A percentile compares a stretch with the other conserved stretches of the same genome.
phyloP scores from a whole-genome alignment of 2,797 vertebrate species.

The Syncerus caffer region DNA sequence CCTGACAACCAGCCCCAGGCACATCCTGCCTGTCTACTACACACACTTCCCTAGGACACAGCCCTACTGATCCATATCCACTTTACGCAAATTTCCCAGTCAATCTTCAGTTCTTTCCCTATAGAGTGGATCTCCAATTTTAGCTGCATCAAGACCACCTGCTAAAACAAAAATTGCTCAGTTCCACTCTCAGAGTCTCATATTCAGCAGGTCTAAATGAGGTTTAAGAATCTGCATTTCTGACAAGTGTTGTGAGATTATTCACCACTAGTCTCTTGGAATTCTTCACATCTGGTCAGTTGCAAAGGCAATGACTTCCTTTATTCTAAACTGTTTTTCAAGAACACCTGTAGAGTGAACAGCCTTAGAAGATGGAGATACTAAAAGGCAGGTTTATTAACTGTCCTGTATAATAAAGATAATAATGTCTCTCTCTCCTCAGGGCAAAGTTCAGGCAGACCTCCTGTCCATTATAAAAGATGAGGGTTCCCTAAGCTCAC shows the following conservation, averaged over 20 bases:
- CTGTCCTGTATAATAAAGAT: not conserved
- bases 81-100: not conserved
- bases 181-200: not conserved
- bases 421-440: not conserved
- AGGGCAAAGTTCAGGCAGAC: not conserved
- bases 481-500: not conserved
- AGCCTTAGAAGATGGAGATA: not conserved
- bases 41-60: not conserved
- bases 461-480: conserved; percentile 12
- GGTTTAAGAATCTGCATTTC: not conserved
- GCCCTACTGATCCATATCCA: not conserved
- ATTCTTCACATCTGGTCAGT: not conserved
- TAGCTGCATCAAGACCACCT: not conserved
- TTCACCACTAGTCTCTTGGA: not conserved
- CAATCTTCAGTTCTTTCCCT: not conserved
- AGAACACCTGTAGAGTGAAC: not conserved
- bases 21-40: not conserved
- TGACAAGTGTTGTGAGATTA: not conserved
- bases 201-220: not conserved
- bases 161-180: not conserved
- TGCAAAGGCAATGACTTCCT: not conserved
- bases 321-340: not conserved
- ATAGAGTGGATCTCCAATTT: not conserved
- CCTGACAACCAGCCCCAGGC: fast-evolving
- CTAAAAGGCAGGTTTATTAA: conserved; percentile 23